phyloP scores from a whole-genome alignment of 2,113 vertebrate species.

The Promerops cafer region DNA sequence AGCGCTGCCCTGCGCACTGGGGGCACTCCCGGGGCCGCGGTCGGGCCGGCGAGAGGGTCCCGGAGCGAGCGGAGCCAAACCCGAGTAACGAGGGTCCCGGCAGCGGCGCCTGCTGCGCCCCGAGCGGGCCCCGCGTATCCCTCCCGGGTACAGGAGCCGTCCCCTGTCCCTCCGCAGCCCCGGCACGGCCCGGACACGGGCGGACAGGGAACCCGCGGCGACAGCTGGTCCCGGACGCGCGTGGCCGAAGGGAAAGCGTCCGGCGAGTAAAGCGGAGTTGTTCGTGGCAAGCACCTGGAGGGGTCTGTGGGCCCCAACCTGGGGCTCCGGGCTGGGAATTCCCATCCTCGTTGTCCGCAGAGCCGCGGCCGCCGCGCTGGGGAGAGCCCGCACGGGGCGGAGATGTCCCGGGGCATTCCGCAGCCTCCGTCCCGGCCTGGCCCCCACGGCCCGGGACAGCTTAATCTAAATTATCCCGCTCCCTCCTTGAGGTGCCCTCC shows the following conservation, averaged over 20 bases:
- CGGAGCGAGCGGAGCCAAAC: neutral
- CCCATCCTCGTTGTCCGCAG: neutral
- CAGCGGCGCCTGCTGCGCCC: neutral
- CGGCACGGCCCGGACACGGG: neutral
- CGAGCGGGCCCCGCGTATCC: neutral
- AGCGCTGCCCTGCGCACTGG: neutral
- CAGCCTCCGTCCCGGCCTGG: neutral
- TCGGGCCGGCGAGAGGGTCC: neutral
- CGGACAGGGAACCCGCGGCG: rapidly evolving
- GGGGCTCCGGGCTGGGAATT: neutral
- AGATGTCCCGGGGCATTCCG: too few species aligned
- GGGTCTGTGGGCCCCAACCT: rapidly evolving
- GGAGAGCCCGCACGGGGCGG: too few species aligned
- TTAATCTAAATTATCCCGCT: rapidly evolving
- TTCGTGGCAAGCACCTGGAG: rapidly evolving
- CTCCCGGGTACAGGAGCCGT: neutral
- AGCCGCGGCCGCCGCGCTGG: neutral
- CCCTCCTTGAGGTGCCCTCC: too few species aligned
- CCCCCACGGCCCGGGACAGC: neutral
- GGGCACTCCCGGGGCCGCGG: neutral
- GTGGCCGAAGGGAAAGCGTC: neutral
- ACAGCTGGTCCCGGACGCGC: neutral
- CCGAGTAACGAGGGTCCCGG: too few species aligned
- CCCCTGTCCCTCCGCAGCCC: neutral
- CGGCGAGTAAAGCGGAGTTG: neutral